phyloP scores from a whole-genome alignment of 2,113 vertebrate species.

The Acanthisitta chloris region DNA sequence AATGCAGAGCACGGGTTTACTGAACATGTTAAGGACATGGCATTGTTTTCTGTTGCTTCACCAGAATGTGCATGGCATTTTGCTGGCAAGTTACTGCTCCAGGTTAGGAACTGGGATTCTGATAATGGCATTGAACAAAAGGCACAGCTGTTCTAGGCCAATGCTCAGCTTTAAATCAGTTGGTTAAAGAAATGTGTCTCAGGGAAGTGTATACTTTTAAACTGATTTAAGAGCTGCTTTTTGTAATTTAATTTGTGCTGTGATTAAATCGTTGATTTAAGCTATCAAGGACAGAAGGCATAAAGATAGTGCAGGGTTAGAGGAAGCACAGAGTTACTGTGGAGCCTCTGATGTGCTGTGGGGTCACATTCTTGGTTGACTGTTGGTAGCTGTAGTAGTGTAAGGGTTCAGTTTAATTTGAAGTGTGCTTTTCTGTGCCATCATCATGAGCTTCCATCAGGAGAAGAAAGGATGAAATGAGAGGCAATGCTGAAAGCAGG shows the following conservation, averaged over 20 bases:
- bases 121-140: background rate
- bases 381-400: background rate
- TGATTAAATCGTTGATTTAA: background rate
- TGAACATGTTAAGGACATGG: background rate
- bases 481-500: background rate
- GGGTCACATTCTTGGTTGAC: background rate
- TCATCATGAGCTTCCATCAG: background rate
- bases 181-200: background rate
- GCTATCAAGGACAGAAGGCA: background rate
- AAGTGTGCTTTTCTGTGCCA: background rate
- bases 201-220: background rate
- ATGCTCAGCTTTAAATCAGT: background rate
- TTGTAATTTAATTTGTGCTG: background rate
- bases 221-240: background rate
- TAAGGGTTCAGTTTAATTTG: background rate
- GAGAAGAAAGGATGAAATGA: background rate
- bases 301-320: background rate
- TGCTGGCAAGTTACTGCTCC: background rate
- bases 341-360: background rate
- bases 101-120: background rate
- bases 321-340: background rate
- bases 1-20: background rate
- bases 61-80: background rate
- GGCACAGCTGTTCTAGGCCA: background rate
- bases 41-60: background rate